A percentile compares a stretch with the other conserved stretches of the same genome.
Evolutionary conservation across 1,140 invertebrate species (phyloP).

Genomic region (Euwallacea similis): DNA sequence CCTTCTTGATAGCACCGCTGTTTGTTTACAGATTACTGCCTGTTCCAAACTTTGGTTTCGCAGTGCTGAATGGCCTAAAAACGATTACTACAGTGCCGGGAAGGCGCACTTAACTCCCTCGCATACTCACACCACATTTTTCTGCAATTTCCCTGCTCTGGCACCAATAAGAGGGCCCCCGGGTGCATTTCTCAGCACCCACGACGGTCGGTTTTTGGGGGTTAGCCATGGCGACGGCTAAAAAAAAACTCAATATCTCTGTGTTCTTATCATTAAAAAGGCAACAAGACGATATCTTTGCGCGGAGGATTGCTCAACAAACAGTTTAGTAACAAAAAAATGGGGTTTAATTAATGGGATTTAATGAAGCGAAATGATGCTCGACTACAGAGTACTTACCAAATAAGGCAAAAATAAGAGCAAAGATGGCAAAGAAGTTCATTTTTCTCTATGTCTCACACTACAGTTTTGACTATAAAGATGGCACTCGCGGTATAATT

Average conservation of each 20-base stretch:
- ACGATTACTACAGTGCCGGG: neutral
- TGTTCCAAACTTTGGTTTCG: slow-evolving; percentile 20
- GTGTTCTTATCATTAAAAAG: too few relatives aligned
- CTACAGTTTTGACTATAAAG: slow-evolving; percentile 53
- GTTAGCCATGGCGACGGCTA: slow-evolving; percentile 1
- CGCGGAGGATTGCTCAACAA: too few relatives aligned
- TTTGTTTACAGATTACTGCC: neutral
- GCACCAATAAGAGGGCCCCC: slow-evolving; percentile 21
- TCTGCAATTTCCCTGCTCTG: slow-evolving; percentile 4
- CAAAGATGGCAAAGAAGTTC: slow-evolving; percentile 10
- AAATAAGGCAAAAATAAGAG: neutral
- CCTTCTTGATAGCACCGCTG: too few relatives aligned
- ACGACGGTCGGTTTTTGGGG: slow-evolving; percentile 1
- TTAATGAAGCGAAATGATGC: too few relatives aligned
- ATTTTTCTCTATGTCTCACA: slow-evolving; percentile 19
- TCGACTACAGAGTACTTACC: neutral
- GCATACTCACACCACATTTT: slow-evolving; percentile 17
- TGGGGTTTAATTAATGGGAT: too few relatives aligned
- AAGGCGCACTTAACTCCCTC: neutral
- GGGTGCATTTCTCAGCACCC: slow-evolving; percentile 19
- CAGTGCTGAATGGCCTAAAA: slow-evolving; percentile 20
- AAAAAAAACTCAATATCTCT: slow-evolving; percentile 5
- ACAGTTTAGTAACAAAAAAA: too few relatives aligned
- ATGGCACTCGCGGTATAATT: slow-evolving; percentile 90
- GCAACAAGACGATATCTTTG: too few relatives aligned